phyloP scores from a whole-genome alignment of 2,113 vertebrate species.

The human region DNA sequence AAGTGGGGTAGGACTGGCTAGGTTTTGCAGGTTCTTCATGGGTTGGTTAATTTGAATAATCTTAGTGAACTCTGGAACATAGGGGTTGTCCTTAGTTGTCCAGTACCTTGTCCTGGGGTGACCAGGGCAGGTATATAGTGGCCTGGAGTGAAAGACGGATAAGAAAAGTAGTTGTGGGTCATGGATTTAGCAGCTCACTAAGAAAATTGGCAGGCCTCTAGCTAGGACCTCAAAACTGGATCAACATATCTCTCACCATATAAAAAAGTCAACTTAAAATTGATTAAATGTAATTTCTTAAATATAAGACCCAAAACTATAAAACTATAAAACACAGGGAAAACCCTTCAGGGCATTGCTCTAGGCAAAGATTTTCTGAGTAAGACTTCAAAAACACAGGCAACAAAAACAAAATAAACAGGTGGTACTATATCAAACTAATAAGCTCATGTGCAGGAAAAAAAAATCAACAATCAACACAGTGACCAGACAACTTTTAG shows the following conservation, averaged over 20 bases:
- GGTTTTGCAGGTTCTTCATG: background rate
- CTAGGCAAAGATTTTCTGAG: background rate
- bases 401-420: background rate
- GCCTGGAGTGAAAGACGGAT: background rate
- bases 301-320: background rate
- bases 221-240: background rate
- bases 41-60: background rate
- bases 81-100: background rate
- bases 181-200: background rate
- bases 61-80: background rate
- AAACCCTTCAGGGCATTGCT: background rate
- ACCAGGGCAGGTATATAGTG: background rate
- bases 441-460: too few relatives aligned
- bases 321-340: background rate
- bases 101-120: background rate
- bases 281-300: background rate
- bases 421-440: background rate
- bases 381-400: background rate
- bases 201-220: background rate
- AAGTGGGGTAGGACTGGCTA: background rate
- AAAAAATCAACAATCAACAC: background rate
- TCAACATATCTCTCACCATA: background rate
- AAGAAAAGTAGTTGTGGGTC: background rate
- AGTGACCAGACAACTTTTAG: background rate
- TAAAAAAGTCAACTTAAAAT: background rate